Evolutionary conservation across 2,888 invertebrate genomes (phyloP).

Genomic region (Podotricha telesiphe): DNA sequence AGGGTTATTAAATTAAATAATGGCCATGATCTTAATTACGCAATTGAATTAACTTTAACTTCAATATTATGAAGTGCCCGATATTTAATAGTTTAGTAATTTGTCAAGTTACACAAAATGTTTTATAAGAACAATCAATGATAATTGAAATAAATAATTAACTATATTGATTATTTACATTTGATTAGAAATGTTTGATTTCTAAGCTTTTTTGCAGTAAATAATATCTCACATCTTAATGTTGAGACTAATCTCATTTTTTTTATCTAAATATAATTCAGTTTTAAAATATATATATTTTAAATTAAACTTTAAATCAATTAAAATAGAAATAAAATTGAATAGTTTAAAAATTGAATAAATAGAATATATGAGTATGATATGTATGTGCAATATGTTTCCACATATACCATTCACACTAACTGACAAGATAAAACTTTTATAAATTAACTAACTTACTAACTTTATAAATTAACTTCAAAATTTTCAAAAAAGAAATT

Average conservation of each 20-base stretch:
- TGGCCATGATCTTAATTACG: neutral
- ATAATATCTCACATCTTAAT: too few species aligned
- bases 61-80: neutral
- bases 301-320: neutral
- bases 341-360: neutral
- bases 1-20: neutral
- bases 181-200: neutral
- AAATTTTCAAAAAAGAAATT: too few species aligned
- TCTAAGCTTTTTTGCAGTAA: neutral
- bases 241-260: neutral
- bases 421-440: neutral
- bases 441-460: neutral
- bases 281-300: too few species aligned
- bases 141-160: neutral
- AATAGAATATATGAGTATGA: neutral
- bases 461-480: too few species aligned
- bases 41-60: neutral
- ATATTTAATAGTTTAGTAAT: neutral
- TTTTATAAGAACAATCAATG: neutral
- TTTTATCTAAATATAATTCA: neutral
- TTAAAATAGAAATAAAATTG: neutral
- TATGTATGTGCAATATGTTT: neutral
- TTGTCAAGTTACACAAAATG: conserved; percentile 2
- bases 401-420: neutral
- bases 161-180: neutral